Evolutionary conservation across 2,888 invertebrate genomes (phyloP).

Genomic region (Drosophila parthenogenetica): DNA sequence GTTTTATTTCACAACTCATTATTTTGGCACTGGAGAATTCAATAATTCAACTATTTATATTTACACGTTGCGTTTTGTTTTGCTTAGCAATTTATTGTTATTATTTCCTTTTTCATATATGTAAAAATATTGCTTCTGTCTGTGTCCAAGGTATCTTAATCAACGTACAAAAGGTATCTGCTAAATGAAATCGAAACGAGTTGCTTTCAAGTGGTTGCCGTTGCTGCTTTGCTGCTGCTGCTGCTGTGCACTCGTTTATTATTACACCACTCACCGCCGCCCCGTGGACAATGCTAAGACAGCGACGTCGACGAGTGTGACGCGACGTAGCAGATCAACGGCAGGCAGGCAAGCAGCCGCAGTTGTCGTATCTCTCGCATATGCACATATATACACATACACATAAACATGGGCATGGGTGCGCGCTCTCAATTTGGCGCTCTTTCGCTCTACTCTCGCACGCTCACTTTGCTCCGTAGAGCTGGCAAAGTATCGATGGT

Average conservation of each 20-base stretch:
- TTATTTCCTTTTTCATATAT: slow-evolving; percentile 60
- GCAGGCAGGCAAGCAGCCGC: slow-evolving; percentile 25
- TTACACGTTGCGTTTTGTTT: slow-evolving; percentile 30
- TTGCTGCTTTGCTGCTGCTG: slow-evolving; percentile 56
- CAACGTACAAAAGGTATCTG: slow-evolving; percentile 82
- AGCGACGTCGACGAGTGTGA: slow-evolving; percentile 62
- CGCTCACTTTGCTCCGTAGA: slow-evolving; percentile 31
- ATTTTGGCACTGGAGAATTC: slow-evolving; percentile 59
- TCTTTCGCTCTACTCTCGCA: slow-evolving; percentile 29
- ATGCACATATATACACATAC: slow-evolving; percentile 12
- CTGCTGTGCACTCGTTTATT: slow-evolving; percentile 76
- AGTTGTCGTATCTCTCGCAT: slow-evolving; percentile 47
- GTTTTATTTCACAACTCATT: slow-evolving; percentile 35
- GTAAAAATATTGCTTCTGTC: slow-evolving; percentile 30
- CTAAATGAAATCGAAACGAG: slow-evolving; percentile 83
- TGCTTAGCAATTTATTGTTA: slow-evolving; percentile 33
- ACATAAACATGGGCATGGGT: slow-evolving; percentile 16
- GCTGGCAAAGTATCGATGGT: no score
- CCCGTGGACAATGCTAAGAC: slow-evolving; percentile 61
- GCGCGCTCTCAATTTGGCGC: slow-evolving; percentile 41
- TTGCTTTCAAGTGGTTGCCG: slow-evolving; percentile 81
- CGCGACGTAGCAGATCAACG: slow-evolving; percentile 60
- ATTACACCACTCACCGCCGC: slow-evolving; percentile 67
- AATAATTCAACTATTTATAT: slow-evolving; percentile 26
- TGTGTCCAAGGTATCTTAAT: slow-evolving; percentile 81